Evolutionary conservation across 2,113 vertebrate genomes (phyloP), one percentile per base, ranked within the genome.

Genomic region (Ammospiza nelsoni): DNA sequence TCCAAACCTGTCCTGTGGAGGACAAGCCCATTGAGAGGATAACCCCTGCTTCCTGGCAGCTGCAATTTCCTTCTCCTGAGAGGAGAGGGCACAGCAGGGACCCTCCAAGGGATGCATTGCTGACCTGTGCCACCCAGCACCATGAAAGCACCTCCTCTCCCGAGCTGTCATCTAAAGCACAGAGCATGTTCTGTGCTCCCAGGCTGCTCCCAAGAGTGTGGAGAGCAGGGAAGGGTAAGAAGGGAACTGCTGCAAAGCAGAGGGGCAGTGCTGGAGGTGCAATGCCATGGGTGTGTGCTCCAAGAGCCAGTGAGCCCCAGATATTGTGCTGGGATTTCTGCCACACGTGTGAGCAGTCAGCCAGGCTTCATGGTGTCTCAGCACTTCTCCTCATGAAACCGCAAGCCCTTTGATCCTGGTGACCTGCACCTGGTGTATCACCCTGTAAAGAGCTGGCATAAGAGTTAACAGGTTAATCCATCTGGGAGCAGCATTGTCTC

Each of bases 221-320:
- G 25, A 76, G 24, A 73, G 31, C 1, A 6, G 33, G 31, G 20
- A 76, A 49, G 28, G 37, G 51, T n/a, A 49, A 33, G 72, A 61
- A 94, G 5, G 8, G n/a, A 93, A 13, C 12, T 28, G 19, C 80
- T 86, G 22, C 69, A 68, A n/a, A 84, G 67, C 75, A 63, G 84
- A 73, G 15, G 18, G 33, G 18, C 0, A 1, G 33, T 51, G 25
- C 61, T 3, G 7, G 23, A 20, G 4, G 12, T 52, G 16, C 37
- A 9, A 15, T 37, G 71, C 15, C 39, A 4, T 8, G 63, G 76
- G 18, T 2, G 3, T 41, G 37, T n/a, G 37, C 19, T 43, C 11
- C 0, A 0, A 72, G 33, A 76, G 27, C 33, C 61, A 44, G 46
- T 0, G 0, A 77, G n/a, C 5, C 78, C 16, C 63, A 11, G 11